Evolutionary conservation across 2,797 vertebrate species (phyloP).

Genomic region (Galagoides demidoff): DNA sequence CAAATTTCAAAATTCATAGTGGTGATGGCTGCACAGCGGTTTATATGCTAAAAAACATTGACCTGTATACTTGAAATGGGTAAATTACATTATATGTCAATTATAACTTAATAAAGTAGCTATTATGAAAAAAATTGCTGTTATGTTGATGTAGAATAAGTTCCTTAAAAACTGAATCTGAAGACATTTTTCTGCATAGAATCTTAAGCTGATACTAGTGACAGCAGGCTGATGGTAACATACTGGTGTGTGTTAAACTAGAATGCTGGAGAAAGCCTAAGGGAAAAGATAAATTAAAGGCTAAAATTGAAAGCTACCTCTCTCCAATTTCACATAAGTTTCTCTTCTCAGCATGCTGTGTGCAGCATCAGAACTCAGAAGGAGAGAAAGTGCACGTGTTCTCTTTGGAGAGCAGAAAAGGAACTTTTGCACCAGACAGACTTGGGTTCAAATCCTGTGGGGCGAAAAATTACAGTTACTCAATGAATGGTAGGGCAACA

Average conservation of each 20-base stretch:
- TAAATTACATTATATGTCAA: background rate
- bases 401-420: background rate
- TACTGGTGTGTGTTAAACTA: background rate
- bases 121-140: background rate
- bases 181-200: conserved; percentile 2
- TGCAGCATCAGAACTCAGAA: background rate
- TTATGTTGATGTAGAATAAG: background rate
- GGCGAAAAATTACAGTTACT: background rate
- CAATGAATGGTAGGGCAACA: background rate
- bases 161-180: conserved; percentile 24
- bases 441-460: background rate
- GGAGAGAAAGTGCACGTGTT: background rate
- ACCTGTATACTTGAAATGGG: background rate
- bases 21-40: background rate
- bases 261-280: background rate
- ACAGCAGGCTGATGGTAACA: background rate
- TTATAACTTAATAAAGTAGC: background rate
- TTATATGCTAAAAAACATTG: background rate
- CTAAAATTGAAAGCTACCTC: background rate
- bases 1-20: background rate
- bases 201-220: background rate
- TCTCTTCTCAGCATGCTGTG: background rate
- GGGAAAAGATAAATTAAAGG: background rate
- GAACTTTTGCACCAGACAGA: background rate
- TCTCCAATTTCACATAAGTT: background rate